Conservation (phyloP, 1,140 invertebrate genomes). For the Thaumatotibia leucotreta region DNA sequence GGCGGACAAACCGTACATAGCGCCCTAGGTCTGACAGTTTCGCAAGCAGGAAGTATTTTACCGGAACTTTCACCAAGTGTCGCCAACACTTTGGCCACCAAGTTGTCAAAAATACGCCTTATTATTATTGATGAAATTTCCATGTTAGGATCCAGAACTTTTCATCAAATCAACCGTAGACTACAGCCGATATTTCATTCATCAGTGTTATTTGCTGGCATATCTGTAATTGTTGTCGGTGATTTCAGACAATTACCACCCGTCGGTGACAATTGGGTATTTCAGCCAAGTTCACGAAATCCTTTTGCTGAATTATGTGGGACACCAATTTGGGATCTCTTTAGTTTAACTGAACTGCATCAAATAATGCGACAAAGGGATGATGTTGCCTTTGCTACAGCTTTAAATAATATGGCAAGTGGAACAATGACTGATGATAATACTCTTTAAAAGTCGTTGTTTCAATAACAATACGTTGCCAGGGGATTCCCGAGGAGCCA, state of each 20-base stretch:
- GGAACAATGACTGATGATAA: conserved; percentile 14
- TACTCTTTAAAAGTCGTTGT: not conserved
- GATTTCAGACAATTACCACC: conserved; percentile 11
- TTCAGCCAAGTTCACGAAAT: conserved; percentile 14
- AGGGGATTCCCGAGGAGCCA: not conserved
- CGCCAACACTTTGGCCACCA: conserved; percentile 30
- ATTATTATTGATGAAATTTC: conserved; percentile 54
- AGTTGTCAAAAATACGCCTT: conserved; percentile 22
- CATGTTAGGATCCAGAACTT: conserved; percentile 34
- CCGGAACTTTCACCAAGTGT: not conserved
- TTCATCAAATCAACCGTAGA: conserved; percentile 33
- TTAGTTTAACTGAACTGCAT: conserved; percentile 1
- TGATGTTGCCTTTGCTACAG: conserved; percentile 24
- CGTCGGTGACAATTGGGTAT: conserved; percentile 9
- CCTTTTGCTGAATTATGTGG: not conserved
- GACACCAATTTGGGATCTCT: conserved; percentile 1
- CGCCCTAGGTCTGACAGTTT: not conserved
- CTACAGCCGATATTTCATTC: conserved; percentile 39
- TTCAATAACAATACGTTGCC: not conserved
- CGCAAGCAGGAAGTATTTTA: not conserved
- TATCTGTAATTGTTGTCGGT: conserved; percentile 18
- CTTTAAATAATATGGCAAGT: conserved; percentile 26
- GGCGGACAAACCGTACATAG: not conserved
- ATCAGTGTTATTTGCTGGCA: conserved; percentile 26
- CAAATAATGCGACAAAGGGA: conserved; percentile 32